Base-by-base conservation (phyloP, 2,113 vertebrate genomes). In the Colius striatus region DNA sequence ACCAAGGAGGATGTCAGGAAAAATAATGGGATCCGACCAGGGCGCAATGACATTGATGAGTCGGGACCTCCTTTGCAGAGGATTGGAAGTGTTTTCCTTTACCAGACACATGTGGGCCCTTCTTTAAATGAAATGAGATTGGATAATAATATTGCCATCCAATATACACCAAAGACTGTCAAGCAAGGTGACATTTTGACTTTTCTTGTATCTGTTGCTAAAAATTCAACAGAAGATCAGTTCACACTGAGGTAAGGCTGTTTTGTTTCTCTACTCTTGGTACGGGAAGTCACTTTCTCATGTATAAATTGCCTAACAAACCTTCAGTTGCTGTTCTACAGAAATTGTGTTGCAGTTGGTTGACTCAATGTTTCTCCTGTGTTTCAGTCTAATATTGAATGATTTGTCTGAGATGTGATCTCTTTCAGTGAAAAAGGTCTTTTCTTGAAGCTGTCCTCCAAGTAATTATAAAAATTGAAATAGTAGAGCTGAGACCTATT, bases 11-110 rank as follows among this genome's bases (percentile, higher is more conserved):
- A 97, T 0, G 76, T 81, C 2, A 95, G 98, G 76, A 98, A 96
- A 82, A 90, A 82, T 47, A 94, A 16, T 18, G 98, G 97, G 4
- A 25, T 89, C 19, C 90, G 96, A 36, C 47, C 53, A 5, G 98
- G 98, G 62, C 98, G 47, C 53, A 95, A 87, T 1, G 97, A 98
- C 60, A 22, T 97, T 1, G 98, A 98, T 14, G 98, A 98, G 73
- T 78, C 98, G 0, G 97, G 98, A 11, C 98, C 98, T 4, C 98
- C 99, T 29, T 97, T 99, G 98, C 98, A 98, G 95, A 98, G 99
- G 91, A 99, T 99, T 8, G 99, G 99, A 19, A 99, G 98, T 3
- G 98, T 99, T 22, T 98, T 98, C 60, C 99, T 99, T 6, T 98
- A 98, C 70, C 98, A 99, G 98, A 97, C 98, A 3, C 98, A 26